These are phyloP conservation scores for Phalacrocorax aristotelis DNA, from an alignment of 2,113 vertebrate genomes.

Conservation along the genomic window DNA sequence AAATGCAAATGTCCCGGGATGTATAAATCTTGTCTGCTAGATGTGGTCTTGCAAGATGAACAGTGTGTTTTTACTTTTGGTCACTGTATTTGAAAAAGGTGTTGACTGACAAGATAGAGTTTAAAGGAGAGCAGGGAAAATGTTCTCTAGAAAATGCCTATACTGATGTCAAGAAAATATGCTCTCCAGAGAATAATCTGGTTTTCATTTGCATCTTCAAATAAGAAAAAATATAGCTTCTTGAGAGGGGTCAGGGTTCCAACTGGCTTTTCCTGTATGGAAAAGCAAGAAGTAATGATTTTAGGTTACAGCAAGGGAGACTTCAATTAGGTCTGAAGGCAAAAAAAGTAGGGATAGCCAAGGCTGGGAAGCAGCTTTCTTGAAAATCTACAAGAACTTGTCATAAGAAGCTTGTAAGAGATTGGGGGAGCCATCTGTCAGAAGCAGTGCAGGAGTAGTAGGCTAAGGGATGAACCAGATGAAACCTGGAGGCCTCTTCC, in stretches of 20 bases:
- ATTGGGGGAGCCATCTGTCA: neutral
- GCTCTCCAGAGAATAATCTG: neutral
- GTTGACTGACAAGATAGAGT: neutral
- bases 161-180: neutral
- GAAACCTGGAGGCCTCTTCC: neutral
- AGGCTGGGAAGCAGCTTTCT: neutral
- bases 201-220: neutral
- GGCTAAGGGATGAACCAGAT: neutral
- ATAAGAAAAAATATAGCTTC: neutral
- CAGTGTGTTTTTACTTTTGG: neutral
- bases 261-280: neutral
- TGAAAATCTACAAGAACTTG: neutral
- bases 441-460: neutral
- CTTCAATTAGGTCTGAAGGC: neutral
- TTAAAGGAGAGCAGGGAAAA: neutral
- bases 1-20: neutral
- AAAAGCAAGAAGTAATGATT: neutral
- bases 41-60: neutral
- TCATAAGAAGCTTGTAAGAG: neutral
- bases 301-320: neutral
- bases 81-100: neutral
- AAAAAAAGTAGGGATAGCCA: neutral
- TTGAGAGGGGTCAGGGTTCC: neutral
- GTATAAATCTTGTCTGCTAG: neutral
- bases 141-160: neutral